These are phyloP conservation scores for Mobula birostris DNA, from an alignment of 2,113 vertebrate genomes.

Conservation along the genomic window DNA sequence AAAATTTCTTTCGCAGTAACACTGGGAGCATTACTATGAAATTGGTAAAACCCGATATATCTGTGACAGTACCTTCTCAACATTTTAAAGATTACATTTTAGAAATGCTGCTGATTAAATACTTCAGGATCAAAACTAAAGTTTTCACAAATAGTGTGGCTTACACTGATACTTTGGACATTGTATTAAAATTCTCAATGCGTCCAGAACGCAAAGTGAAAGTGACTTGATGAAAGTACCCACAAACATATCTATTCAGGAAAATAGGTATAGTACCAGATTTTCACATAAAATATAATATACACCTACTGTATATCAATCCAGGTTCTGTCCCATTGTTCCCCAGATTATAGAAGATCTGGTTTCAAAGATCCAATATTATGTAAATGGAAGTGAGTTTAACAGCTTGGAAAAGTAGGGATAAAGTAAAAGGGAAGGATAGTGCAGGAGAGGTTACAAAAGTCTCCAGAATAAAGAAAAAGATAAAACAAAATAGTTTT, in stretches of 20 bases:
- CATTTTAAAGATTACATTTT: neutral
- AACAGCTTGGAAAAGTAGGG: too few species aligned
- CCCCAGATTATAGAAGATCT: too few species aligned
- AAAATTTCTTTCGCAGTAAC: too few species aligned
- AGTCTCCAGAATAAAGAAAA: too few species aligned
- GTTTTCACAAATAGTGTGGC: neutral
- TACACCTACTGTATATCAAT: neutral
- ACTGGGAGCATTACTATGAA: neutral
- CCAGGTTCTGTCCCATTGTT: neutral
- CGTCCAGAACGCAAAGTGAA: neutral
- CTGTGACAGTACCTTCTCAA: neutral
- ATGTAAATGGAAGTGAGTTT: too few species aligned
- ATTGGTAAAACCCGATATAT: neutral
- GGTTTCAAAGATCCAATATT: too few species aligned
- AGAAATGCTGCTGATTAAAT: neutral
- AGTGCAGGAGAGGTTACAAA: too few species aligned
- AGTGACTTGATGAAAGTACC: neutral
- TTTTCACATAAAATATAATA: neutral
- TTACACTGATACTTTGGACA: neutral
- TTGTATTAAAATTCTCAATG: neutral
- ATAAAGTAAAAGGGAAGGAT: too few species aligned
- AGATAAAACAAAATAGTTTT: too few species aligned
- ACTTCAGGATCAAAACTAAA: neutral
- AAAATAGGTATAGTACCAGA: neutral
- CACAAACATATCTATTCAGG: neutral